These are phyloP conservation scores for Cheirogaleus medius DNA, from an alignment of 2,113 vertebrate genomes.

Conservation along the genomic window DNA sequence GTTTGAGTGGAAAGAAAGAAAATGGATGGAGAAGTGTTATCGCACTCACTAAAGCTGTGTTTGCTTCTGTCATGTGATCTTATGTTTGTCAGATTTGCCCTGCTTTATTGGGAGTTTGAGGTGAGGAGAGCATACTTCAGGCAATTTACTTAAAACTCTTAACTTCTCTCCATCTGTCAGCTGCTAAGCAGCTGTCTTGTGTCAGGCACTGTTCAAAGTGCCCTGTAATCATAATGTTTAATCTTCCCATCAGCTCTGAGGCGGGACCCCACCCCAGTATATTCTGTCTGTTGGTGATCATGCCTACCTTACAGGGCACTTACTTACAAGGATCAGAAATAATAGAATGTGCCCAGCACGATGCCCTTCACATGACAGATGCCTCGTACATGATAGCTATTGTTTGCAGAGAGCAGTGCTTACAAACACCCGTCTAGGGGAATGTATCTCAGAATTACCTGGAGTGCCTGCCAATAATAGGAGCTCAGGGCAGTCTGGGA, in stretches of 20 bases:
- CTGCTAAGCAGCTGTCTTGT: neutral
- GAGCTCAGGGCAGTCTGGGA: neutral
- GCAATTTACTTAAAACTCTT: neutral
- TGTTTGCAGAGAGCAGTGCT: constrained; percentile 21
- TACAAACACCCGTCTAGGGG: neutral
- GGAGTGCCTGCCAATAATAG: neutral
- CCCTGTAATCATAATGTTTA: neutral
- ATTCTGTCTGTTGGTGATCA: neutral
- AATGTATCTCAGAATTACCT: neutral
- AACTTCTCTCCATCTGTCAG: neutral
- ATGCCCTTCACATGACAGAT: neutral
- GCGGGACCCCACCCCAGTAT: neutral
- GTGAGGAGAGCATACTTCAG: neutral
- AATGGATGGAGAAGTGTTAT: neutral
- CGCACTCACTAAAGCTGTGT: neutral
- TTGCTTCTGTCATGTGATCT: neutral
- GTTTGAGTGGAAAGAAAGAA: neutral
- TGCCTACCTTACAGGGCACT: neutral
- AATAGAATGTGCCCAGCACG: neutral
- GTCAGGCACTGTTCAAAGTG: neutral
- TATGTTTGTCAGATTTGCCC: neutral
- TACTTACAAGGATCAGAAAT: neutral
- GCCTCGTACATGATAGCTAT: neutral
- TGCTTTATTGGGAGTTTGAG: neutral
- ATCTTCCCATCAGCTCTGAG: neutral